A percentile compares a stretch with the other conserved stretches of the same genome.
These are phyloP conservation scores for Python bivittatus DNA, from an alignment of 2,113 vertebrate genomes.

Conservation along the genomic window DNA sequence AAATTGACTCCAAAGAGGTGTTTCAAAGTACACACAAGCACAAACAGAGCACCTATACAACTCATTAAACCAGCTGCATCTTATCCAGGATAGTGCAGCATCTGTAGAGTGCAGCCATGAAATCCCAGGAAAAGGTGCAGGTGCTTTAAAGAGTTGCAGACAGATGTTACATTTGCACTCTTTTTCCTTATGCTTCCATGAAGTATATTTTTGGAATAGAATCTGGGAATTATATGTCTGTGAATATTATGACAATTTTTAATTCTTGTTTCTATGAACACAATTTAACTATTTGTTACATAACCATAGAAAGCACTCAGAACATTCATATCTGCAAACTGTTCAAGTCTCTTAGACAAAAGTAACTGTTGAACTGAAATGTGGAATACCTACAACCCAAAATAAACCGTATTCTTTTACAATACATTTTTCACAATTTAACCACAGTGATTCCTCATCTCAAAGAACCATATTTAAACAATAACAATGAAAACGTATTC, in stretches of 20 bases:
- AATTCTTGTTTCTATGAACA: no score
- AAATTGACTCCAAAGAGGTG: background rate
- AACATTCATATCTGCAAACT: background rate
- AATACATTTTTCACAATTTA: background rate
- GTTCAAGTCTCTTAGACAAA: background rate
- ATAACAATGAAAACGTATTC: accelerated
- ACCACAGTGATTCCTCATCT: background rate
- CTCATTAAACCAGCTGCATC: background rate
- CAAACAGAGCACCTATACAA: background rate
- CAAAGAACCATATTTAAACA: background rate
- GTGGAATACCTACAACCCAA: background rate
- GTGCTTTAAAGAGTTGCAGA: no score
- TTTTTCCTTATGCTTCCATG: no score
- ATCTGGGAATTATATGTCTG: background rate
- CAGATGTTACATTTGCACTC: no score
- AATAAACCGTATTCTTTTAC: background rate
- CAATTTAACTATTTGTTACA: background rate
- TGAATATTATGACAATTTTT: background rate
- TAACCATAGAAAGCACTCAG: background rate
- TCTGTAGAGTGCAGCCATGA: no score
- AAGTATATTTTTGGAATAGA: no score
- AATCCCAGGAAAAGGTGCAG: no score
- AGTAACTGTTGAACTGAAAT: background rate
- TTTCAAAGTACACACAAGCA: background rate
- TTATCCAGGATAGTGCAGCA: no score